A percentile compares a stretch with the other conserved stretches of the same genome.
Evolutionary conservation across 2,797 vertebrate species (phyloP).

Genomic region (Clarias fuscus): DNA sequence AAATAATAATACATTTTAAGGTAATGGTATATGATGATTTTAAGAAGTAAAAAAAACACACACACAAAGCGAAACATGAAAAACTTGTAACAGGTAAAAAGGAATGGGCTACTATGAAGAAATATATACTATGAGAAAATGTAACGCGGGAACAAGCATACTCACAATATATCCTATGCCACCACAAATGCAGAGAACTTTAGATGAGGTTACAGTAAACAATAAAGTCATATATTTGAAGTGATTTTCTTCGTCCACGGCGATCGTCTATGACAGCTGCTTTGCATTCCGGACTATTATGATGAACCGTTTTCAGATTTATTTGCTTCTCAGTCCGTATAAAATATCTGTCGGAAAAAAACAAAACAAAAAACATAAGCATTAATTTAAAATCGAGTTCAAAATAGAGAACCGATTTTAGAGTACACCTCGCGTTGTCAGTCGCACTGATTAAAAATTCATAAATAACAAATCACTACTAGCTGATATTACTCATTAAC

Average conservation of each 20-base stretch:
- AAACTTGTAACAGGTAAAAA: not conserved
- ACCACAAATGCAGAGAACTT: slow-evolving; percentile 8
- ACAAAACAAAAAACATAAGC: not conserved
- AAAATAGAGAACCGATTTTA: not conserved
- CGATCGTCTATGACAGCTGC: not conserved
- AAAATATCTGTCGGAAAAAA: slow-evolving; percentile 7
- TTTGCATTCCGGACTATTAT: not conserved
- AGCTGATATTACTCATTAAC: slow-evolving; percentile 64
- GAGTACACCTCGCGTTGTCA: not conserved
- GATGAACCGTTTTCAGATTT: not conserved
- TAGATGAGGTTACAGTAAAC: slow-evolving; percentile 23
- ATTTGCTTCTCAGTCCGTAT: not conserved
- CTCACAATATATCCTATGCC: not conserved
- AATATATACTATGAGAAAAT: not conserved
- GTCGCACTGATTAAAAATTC: not conserved
- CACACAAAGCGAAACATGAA: not conserved
- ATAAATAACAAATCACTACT: not conserved
- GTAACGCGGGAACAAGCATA: not conserved
- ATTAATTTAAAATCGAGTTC: not conserved
- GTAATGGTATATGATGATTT: not conserved
- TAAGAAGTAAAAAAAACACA: not conserved
- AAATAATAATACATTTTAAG: not conserved
- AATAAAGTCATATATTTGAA: slow-evolving; percentile 15
- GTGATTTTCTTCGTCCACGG: slow-evolving; percentile 11
- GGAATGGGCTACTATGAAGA: no score